Conservation (phyloP, 2,888 invertebrate species). For the Thecocarcelia acutangulata region DNA sequence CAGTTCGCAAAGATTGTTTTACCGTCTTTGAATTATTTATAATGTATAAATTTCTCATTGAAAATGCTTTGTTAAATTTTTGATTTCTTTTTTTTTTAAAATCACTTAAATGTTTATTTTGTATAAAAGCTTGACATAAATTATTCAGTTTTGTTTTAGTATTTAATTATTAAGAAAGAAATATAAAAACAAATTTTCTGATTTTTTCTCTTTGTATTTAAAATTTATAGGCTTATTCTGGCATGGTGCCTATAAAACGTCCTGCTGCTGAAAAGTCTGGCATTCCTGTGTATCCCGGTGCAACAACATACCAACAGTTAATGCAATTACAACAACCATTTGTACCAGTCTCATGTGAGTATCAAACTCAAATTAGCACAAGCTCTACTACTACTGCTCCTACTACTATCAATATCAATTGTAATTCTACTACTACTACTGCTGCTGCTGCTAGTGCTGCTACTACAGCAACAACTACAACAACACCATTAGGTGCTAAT, state of each 20-base stretch:
- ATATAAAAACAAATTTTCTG: constrained; percentile 1
- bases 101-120: constrained; percentile 16
- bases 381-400: constrained; percentile 71
- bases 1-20: neutral
- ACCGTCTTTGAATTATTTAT: neutral
- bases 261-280: constrained; percentile 98
- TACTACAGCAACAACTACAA: constrained; percentile 71
- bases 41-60: neutral
- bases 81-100: neutral
- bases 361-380: constrained; percentile 81
- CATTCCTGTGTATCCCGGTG: constrained; percentile 95
- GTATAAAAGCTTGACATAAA: constrained; percentile 63
- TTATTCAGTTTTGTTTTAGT: constrained; percentile 34
- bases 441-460: constrained; percentile 75
- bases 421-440: constrained; percentile 67
- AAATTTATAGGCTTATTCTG: constrained; percentile 90
- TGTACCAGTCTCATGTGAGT: constrained; percentile 99
- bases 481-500: constrained; percentile 72
- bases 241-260: constrained; percentile 97
- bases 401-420: constrained; percentile 71
- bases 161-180: neutral
- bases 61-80: neutral
- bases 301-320: constrained; percentile 96
- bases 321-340: constrained; percentile 96
- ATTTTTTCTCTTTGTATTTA: constrained; percentile 26